These are phyloP conservation scores for Papilio gigon DNA, from an alignment of 2,888 invertebrate genomes.

Conservation along the genomic window DNA sequence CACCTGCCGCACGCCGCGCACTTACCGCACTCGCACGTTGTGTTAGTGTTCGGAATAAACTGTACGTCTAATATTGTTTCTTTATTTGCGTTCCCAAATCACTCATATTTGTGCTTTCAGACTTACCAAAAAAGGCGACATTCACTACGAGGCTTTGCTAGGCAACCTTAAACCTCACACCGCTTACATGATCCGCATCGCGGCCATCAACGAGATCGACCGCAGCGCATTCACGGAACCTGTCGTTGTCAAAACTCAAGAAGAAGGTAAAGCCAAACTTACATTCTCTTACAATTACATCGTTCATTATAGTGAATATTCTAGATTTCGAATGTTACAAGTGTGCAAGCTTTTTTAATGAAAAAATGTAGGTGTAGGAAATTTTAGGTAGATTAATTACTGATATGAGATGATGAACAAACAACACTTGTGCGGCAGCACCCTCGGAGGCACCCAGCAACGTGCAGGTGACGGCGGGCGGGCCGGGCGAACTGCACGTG, in stretches of 20 bases:
- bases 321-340: no score
- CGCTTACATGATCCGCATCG: conserved; percentile 90
- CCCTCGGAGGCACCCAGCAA: conserved; percentile 87
- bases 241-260: conserved; percentile 90
- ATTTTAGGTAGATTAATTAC: no score
- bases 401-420: no score
- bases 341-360: no score
- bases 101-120: conserved; percentile 48
- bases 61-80: background rate
- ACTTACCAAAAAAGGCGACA: conserved; percentile 72
- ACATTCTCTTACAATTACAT: background rate
- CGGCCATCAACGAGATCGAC: conserved; percentile 93
- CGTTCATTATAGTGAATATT: no score
- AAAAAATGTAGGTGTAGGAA: no score
- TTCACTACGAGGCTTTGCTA: conserved; percentile 75
- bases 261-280: conserved; percentile 87
- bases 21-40: conserved; percentile 57
- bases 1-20: conserved; percentile 58
- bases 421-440: conserved; percentile 68
- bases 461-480: conserved; percentile 85
- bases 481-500: conserved; percentile 86
- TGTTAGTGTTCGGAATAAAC: conserved; percentile 55
- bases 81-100: background rate
- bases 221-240: conserved; percentile 88
- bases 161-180: conserved; percentile 88